A percentile compares a stretch with the other conserved stretches of the same genome.
phyloP scores from a whole-genome alignment of 1,140 invertebrate species.

The Dendrolimus punctatus region DNA sequence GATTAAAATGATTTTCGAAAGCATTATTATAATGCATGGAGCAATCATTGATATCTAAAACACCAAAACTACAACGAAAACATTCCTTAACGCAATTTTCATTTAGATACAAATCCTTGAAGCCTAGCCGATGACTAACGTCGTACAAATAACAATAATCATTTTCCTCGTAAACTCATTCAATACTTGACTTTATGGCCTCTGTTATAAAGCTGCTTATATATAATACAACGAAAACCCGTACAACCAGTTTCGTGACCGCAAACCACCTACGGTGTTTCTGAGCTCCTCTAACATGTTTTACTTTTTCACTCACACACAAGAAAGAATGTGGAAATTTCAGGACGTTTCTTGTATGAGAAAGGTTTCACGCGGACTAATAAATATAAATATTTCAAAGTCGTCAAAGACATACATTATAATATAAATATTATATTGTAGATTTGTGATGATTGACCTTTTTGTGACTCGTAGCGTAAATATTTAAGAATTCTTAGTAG shows the following conservation, averaged over 20 bases:
- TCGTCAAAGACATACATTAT: too few relatives aligned
- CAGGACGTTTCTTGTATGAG: constrained; percentile 35
- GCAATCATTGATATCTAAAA: too few relatives aligned
- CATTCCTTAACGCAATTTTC: constrained; percentile 3
- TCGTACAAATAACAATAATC: constrained; percentile 11
- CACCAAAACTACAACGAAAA: too few relatives aligned
- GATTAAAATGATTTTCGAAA: too few relatives aligned
- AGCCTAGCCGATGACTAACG: constrained; percentile 12
- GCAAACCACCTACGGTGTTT: constrained; percentile 34
- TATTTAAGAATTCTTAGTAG: too few relatives aligned
- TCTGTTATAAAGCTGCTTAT: constrained; percentile 31
- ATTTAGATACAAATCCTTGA: constrained; percentile 10
- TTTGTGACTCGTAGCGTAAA: too few relatives aligned
- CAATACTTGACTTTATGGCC: constrained; percentile 29
- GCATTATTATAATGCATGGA: too few relatives aligned
- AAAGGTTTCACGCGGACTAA: constrained; percentile 13
- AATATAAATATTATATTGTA: too few relatives aligned
- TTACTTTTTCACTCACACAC: constrained; percentile 23
- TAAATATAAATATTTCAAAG: too few relatives aligned
- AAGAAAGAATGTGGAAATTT: constrained; percentile 41
- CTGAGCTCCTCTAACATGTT: constrained; percentile 19
- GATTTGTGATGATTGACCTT: not conserved
- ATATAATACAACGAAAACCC: constrained; percentile 9
- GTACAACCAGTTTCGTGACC: constrained; percentile 53
- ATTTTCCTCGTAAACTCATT: constrained; percentile 4